Evolutionary conservation across 2,113 vertebrate species (phyloP), one percentile per base, ranked within the genome.

Genomic region (Callithrix jacchus): DNA sequence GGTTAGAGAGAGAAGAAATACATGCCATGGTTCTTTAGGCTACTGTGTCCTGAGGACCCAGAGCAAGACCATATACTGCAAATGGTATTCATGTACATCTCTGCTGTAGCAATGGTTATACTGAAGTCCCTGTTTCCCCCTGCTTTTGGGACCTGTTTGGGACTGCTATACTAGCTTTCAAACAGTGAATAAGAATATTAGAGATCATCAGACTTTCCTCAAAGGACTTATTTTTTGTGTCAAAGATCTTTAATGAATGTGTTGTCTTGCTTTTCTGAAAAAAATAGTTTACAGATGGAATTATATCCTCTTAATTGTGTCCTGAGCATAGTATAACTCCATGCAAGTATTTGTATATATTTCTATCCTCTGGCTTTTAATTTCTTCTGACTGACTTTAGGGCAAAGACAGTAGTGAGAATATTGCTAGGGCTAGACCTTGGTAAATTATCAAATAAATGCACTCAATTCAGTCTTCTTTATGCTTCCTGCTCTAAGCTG

Each of bases 321-420:
- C 27, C 32, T 42, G 40, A 35, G 54, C 32, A 74, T 35, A 74
- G 32, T 37, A 32, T 40, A 49, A n/a, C 66, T 64, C 37, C 40
- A 85, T 21, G 35, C 32, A 32, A 74, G 16, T 11, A 49, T 52
- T 49, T 23, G 30, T 27, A 66, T 30, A 10, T 35, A 77, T 35
- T 58, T 82, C 8, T 66, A 8, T 89, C 79, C 42, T 87, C 83
- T 93, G 68, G 2, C 5, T 85, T 94, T 89, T 58, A 12, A 10
- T 81, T 88, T 89, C 56, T 85, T 91, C 76, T 93, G 40, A 52
- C 2, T 35, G 92, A 79, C 35, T 92, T 40, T n/a, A 68, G 23
- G 4, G 5, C 23, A 81, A 42, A 66, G 27, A 54, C 14, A 8
- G 49, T 13, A 14, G 27, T 21, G 37, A 70, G 37, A 71, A 42